phyloP scores from a whole-genome alignment of 2,888 invertebrate species.

The Apodemia zela region DNA sequence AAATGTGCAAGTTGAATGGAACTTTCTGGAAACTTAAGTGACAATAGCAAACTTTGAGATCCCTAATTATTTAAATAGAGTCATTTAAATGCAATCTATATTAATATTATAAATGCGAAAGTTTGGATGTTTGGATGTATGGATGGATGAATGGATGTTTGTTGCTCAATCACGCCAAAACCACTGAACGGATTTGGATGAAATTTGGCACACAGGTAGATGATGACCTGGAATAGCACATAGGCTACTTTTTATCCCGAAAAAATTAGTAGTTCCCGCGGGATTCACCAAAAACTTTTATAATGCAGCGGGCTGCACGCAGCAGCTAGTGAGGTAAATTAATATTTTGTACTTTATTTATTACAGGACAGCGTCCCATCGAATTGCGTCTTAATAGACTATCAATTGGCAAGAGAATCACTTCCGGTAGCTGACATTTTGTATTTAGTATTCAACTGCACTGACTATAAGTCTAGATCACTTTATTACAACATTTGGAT shows the following conservation, averaged over 20 bases:
- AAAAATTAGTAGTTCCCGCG: no score
- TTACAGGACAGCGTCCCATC: conserved; percentile 36
- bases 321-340: no score
- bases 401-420: conserved; percentile 37
- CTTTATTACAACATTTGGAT: conserved; percentile 38
- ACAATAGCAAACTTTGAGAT: background rate
- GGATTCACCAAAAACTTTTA: no score
- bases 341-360: background rate
- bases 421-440: conserved; percentile 38
- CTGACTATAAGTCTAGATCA: conserved; percentile 36
- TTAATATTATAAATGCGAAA: no score
- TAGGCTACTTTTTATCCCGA: no score
- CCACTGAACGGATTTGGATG: no score
- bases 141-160: no score
- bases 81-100: background rate
- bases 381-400: conserved; percentile 41
- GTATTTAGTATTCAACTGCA: conserved; percentile 42
- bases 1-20: conserved; percentile 3
- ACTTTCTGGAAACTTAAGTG: conserved; percentile 5
- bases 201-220: no score
- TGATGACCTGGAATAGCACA: no score
- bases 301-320: no score
- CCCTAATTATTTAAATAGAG: background rate
- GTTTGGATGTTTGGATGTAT: no score
- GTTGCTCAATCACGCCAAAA: no score